phyloP scores from a whole-genome alignment of 2,797 vertebrate genomes.

The Loriculus beryllinus region DNA sequence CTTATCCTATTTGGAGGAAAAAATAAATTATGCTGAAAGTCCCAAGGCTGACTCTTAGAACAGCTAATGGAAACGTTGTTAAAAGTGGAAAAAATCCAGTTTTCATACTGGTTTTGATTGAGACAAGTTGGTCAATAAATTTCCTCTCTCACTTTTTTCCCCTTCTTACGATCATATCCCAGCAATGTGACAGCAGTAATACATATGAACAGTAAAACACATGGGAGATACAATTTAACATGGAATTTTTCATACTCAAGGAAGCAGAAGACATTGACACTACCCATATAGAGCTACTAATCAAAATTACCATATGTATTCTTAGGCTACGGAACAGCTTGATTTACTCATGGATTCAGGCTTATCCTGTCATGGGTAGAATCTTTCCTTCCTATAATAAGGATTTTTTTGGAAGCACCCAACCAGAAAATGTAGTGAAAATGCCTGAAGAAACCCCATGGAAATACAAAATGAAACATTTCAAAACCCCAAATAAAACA shows the following conservation, averaged over 20 bases:
- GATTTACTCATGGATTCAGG: neutral
- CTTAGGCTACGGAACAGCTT: constrained; percentile 13
- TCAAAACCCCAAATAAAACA: constrained; percentile 14
- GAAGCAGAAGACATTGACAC: constrained; percentile 61
- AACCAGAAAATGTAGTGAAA: constrained; percentile 47
- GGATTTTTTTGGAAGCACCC: constrained; percentile 18
- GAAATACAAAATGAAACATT: constrained; percentile 32
- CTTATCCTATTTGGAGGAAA: neutral
- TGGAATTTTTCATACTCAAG: constrained; percentile 49
- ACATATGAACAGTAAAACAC: neutral
- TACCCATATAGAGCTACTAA: constrained; percentile 8
- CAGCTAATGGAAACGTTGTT: neutral
- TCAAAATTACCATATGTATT: constrained; percentile 27
- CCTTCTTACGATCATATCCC: neutral
- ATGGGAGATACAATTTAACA: neutral
- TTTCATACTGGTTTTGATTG: constrained; percentile 15
- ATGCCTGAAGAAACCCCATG: neutral
- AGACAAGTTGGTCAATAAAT: constrained; percentile 42
- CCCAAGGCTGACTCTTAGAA: neutral
- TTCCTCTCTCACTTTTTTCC: neutral
- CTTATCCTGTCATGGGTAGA: constrained; percentile 6
- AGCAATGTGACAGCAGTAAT: constrained; percentile 11
- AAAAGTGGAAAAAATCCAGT: neutral
- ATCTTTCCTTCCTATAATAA: neutral
- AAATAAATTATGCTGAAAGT: neutral